Percentiles rank a stretch among this genome's conserved stretches.
These are phyloP conservation scores for Corythaixoides concolor DNA, from an alignment of 2,113 vertebrate species.

Conservation along the genomic window DNA sequence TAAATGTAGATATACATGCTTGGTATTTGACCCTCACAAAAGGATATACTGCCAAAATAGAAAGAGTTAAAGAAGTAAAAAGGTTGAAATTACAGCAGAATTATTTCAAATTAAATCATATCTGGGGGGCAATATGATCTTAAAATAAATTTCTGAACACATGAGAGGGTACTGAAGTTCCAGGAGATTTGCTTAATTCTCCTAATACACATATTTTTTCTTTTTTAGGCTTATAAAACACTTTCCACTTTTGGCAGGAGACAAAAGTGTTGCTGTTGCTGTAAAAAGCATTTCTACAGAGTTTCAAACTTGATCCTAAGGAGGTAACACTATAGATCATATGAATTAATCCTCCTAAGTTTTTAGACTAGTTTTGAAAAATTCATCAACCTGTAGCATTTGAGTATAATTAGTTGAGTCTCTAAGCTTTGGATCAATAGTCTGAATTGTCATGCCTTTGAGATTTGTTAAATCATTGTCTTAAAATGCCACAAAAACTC, in stretches of 20 bases:
- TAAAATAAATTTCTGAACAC: not conserved
- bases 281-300: not conserved
- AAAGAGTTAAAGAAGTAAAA: not conserved
- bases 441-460: not conserved
- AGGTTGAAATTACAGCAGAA: not conserved
- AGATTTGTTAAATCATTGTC: not conserved
- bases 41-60: not conserved
- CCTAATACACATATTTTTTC: not conserved
- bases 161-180: not conserved
- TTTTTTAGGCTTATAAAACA: not conserved
- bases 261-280: not conserved
- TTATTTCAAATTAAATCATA: not conserved
- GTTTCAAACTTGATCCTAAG: not conserved
- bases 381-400: not conserved
- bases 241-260: not conserved
- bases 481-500: not conserved
- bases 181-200: conserved; percentile 33
- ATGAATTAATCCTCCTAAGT: not conserved
- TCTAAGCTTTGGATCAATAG: not conserved
- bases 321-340: not conserved
- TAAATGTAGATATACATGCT: not conserved
- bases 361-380: conserved; percentile 19
- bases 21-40: not conserved
- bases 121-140: not conserved
- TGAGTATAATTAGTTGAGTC: not conserved